Conservation (phyloP, 2,797 vertebrate genomes). For the Arrhamphus sclerolepis region DNA sequence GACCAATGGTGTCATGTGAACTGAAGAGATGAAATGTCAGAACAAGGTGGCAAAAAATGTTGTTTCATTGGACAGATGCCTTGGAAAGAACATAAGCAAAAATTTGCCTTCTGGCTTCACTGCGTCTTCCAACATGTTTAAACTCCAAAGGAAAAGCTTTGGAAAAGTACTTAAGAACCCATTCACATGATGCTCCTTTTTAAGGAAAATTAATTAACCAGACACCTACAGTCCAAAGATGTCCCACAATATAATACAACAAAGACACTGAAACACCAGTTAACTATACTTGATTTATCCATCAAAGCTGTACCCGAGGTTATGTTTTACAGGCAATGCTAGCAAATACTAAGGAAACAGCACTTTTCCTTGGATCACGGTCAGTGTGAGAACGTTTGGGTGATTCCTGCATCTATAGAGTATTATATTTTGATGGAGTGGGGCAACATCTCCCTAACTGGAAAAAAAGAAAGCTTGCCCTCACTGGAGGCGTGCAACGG, state of each 20-base stretch:
- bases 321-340: too few relatives aligned
- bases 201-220: conserved; percentile 25
- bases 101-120: conserved; percentile 42
- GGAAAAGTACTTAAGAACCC: conserved; percentile 38
- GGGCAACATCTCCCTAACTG: too few relatives aligned
- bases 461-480: too few relatives aligned
- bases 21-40: conserved; percentile 61
- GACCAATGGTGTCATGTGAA: conserved; percentile 53
- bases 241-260: background rate
- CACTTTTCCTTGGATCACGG: too few relatives aligned
- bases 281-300: too few relatives aligned
- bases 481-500: too few relatives aligned
- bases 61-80: conserved; percentile 53
- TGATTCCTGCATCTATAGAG: too few relatives aligned
- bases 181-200: conserved; percentile 21
- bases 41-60: conserved; percentile 37
- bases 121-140: conserved; percentile 49
- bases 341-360: too few relatives aligned
- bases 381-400: too few relatives aligned
- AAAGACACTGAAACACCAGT: background rate
- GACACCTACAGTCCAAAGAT: conserved; percentile 36
- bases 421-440: too few relatives aligned
- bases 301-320: too few relatives aligned
- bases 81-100: conserved; percentile 28
- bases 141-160: conserved; percentile 34